These are phyloP conservation scores for Lithobius niger DNA, from an alignment of 1,140 invertebrate species.

Conservation along the genomic window DNA sequence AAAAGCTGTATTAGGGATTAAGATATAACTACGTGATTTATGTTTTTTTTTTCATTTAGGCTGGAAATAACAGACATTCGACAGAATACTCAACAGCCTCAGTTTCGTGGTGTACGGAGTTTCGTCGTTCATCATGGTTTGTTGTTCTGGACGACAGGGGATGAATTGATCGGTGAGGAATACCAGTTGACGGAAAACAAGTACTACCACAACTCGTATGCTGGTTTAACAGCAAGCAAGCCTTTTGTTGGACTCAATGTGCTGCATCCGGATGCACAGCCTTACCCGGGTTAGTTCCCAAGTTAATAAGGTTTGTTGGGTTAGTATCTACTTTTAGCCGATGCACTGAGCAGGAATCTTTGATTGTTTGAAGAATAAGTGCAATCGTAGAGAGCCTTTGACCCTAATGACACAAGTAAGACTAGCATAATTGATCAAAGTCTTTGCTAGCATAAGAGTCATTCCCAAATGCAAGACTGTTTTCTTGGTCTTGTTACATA, in stretches of 20 bases:
- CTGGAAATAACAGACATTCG: constrained; percentile 54
- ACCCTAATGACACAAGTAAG: no score
- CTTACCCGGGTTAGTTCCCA: constrained; percentile 42
- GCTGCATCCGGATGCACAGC: constrained; percentile 49
- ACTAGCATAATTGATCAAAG: no score
- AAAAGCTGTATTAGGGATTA: no score
- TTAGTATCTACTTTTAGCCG: no score
- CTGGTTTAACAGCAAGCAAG: constrained; percentile 31
- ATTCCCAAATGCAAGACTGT: no score
- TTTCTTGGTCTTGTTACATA: no score
- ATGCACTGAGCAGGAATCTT: no score
- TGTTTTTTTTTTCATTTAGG: constrained; percentile 33
- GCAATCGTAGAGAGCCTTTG: no score
- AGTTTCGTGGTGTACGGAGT: constrained; percentile 61
- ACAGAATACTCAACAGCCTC: constrained; percentile 53
- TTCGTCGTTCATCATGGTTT: constrained; percentile 55
- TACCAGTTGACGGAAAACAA: constrained; percentile 38
- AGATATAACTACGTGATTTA: no score
- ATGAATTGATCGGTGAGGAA: constrained; percentile 53
- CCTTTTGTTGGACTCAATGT: constrained; percentile 41
- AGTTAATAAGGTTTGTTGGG: no score
- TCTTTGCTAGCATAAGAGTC: no score
- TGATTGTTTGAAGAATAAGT: no score
- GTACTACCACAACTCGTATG: constrained; percentile 61
- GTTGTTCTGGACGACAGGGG: constrained; percentile 71